phyloP scores from a whole-genome alignment of 2,888 invertebrate species.

The Antheraea yamamai region DNA sequence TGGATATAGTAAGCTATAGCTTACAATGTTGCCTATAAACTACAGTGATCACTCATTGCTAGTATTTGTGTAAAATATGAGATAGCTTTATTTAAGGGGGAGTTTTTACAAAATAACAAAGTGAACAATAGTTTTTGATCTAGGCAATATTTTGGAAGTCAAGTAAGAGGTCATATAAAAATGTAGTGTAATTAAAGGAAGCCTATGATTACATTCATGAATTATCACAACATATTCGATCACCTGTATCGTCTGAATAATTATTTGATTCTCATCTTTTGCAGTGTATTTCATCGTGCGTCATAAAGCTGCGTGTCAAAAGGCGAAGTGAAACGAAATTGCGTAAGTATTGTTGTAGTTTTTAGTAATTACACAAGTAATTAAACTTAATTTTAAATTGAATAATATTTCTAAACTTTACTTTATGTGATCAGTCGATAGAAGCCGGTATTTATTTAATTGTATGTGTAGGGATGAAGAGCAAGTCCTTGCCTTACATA shows the following conservation, averaged over 20 bases:
- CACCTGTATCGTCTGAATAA: background rate
- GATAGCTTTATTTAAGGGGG: background rate
- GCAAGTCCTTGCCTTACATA: too few relatives aligned
- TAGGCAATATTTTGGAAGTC: too few relatives aligned
- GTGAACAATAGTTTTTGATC: too few relatives aligned
- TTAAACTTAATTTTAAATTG: background rate
- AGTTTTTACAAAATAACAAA: too few relatives aligned
- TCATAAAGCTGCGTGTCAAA: constrained; percentile 96
- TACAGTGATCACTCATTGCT: too few relatives aligned
- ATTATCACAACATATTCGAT: background rate
- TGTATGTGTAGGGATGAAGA: too few relatives aligned
- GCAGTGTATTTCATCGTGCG: constrained; percentile 97
- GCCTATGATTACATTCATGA: background rate
- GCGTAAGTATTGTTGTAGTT: constrained; percentile 84
- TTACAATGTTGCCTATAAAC: too few relatives aligned
- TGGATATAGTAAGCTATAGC: too few relatives aligned
- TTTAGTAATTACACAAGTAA: background rate
- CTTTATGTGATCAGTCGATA: too few relatives aligned
- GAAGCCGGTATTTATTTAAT: too few relatives aligned
- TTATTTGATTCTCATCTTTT: constrained; percentile 51
- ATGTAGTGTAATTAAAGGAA: background rate
- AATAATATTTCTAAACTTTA: too few relatives aligned
- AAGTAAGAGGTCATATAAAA: too few relatives aligned
- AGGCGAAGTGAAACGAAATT: constrained; percentile 92
- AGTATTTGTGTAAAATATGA: background rate